A percentile compares a stretch with the other conserved stretches of the same genome.
These are phyloP conservation scores for Plagiodera versicolora DNA, from an alignment of 2,888 invertebrate species.

Conservation along the genomic window DNA sequence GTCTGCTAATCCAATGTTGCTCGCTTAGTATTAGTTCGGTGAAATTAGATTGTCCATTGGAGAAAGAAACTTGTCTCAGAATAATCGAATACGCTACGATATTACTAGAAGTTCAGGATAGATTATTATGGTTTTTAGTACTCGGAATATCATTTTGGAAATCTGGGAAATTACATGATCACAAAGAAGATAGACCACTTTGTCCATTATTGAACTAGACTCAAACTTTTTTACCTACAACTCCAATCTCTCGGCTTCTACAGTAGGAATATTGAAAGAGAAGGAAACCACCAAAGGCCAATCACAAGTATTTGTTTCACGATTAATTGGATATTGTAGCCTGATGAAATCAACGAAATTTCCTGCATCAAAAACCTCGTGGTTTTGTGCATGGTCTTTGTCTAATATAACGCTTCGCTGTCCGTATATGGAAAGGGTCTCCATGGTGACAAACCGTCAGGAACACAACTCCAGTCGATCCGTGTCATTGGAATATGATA, in stretches of 20 bases:
- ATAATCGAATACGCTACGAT: background rate
- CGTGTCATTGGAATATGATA: slow-evolving; percentile 50
- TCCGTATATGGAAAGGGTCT: slow-evolving; percentile 27
- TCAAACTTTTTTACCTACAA: too few relatives aligned
- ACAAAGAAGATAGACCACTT: too few relatives aligned
- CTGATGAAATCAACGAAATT: background rate
- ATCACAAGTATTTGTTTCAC: too few relatives aligned
- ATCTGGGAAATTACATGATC: too few relatives aligned
- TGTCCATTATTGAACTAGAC: too few relatives aligned
- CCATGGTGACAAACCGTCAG: slow-evolving; percentile 30
- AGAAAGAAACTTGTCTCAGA: background rate
- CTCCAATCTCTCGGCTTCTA: too few relatives aligned
- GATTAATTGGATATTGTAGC: too few relatives aligned
- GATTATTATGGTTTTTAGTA: too few relatives aligned
- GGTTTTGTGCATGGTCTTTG: background rate
- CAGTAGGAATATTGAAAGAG: too few relatives aligned
- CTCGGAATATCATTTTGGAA: too few relatives aligned
- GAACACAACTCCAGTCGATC: slow-evolving; percentile 36
- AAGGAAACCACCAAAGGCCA: too few relatives aligned
- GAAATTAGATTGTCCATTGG: background rate
- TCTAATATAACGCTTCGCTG: slow-evolving; percentile 11
- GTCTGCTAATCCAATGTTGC: background rate
- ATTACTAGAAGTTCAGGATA: background rate
- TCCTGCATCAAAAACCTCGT: slow-evolving; percentile 5
- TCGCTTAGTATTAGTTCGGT: background rate